A percentile compares a stretch with the other conserved stretches of the same genome.
These are phyloP conservation scores for Leptonema lineaticorne DNA, from an alignment of 1,140 invertebrate species.

Conservation along the genomic window DNA sequence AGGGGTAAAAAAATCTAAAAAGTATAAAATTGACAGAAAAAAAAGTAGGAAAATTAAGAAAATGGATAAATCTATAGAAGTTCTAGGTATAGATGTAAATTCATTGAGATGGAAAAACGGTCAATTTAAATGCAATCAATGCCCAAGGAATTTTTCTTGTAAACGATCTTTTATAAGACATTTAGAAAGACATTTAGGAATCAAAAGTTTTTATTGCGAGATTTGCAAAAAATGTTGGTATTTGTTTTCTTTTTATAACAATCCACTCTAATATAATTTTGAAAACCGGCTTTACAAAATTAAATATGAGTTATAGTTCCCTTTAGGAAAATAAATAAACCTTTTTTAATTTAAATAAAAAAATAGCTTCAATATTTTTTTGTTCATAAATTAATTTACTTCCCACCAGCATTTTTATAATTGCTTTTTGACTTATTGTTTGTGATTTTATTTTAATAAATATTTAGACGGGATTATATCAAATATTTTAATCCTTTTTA, in stretches of 20 bases:
- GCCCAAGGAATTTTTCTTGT: conserved; percentile 12
- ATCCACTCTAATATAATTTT: too few species aligned
- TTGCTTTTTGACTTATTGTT: too few species aligned
- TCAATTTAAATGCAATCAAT: conserved; percentile 34
- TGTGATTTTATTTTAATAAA: too few species aligned
- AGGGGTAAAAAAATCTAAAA: conserved; percentile 13
- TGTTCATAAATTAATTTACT: too few species aligned
- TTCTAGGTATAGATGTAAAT: conserved; percentile 34
- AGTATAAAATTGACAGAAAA: not conserved
- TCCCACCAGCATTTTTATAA: too few species aligned
- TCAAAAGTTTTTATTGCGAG: conserved; percentile 37
- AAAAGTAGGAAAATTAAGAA: conserved; percentile 6
- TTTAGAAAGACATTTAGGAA: conserved; percentile 34
- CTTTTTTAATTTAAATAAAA: too few species aligned
- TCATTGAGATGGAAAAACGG: conserved; percentile 21
- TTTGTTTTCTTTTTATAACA: too few species aligned
- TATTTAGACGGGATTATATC: too few species aligned
- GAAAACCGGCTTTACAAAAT: too few species aligned
- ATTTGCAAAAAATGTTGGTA: conserved; percentile 38
- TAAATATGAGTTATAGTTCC: too few species aligned
- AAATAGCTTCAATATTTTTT: too few species aligned
- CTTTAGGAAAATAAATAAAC: too few species aligned
- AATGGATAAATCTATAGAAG: conserved; percentile 20
- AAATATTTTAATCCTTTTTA: not conserved
- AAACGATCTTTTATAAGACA: conserved; percentile 32